Evolutionary conservation across 2,888 invertebrate genomes (phyloP).

Genomic region (Campaea margaritaria): DNA sequence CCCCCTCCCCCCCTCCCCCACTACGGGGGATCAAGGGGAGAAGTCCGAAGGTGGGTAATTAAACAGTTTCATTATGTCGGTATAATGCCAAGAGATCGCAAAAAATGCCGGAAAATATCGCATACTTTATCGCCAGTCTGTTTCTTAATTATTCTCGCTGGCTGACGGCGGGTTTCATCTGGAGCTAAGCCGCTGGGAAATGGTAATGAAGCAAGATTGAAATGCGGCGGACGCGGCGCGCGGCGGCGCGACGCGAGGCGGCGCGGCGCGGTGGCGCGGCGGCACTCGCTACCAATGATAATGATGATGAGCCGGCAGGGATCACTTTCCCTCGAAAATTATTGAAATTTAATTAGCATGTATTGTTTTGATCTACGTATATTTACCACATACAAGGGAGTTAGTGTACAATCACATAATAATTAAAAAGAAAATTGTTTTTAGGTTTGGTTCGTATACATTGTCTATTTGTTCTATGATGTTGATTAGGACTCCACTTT

Average conservation of each 20-base stretch:
- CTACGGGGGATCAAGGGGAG: conserved; percentile 12
- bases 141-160: conserved; percentile 36
- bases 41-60: conserved; percentile 59
- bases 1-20: conserved; percentile 7
- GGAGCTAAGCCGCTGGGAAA: conserved; percentile 26
- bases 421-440: no score
- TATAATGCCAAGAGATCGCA: conserved; percentile 48
- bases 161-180: conserved; percentile 26
- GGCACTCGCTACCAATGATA: no score
- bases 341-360: no score
- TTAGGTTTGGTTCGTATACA: no score
- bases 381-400: no score
- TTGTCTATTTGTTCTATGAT: no score
- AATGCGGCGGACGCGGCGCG: background rate
- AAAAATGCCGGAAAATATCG: conserved; percentile 43
- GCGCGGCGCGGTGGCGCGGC: no score
- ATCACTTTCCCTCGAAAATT: no score
- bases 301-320: no score
- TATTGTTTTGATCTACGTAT: no score
- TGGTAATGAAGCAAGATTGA: conserved; percentile 25
- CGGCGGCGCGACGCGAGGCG: background rate
- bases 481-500: no score
- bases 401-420: no score
- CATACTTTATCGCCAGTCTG: conserved; percentile 36
- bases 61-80: conserved; percentile 65